A percentile compares a stretch with the other conserved stretches of the same genome.
Evolutionary conservation across 2,888 invertebrate genomes (phyloP).

Genomic region (Diaperis boleti): DNA sequence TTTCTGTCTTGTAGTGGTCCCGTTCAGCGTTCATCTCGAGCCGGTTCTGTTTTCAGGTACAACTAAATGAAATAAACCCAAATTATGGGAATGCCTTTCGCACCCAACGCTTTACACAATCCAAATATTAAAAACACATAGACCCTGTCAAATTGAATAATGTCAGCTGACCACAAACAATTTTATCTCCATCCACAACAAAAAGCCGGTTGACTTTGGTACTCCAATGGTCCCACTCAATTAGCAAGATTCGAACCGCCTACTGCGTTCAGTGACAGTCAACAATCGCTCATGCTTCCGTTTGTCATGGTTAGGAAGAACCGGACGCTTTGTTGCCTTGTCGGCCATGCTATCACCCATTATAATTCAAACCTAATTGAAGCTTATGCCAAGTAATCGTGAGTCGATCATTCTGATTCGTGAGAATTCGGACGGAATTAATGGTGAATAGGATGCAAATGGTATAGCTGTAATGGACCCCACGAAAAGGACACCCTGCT

Average conservation of each 20-base stretch:
- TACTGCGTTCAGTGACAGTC: constrained; percentile 59
- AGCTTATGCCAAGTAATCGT: constrained; percentile 40
- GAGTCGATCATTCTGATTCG: constrained; percentile 36
- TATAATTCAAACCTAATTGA: constrained; percentile 39
- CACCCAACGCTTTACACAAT: too few relatives aligned
- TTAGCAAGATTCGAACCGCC: constrained; percentile 58
- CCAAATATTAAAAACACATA: too few relatives aligned
- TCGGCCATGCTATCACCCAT: constrained; percentile 48
- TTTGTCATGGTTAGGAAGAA: constrained; percentile 50
- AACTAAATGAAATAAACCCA: too few relatives aligned
- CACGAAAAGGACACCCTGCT: not conserved
- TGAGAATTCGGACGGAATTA: constrained; percentile 37
- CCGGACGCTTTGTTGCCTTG: constrained; percentile 49
- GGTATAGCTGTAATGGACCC: constrained; percentile 5
- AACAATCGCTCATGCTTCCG: constrained; percentile 62
- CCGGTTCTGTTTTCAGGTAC: too few relatives aligned
- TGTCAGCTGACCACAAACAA: too few relatives aligned
- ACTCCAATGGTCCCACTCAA: constrained; percentile 57
- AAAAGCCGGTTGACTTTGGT: too few relatives aligned
- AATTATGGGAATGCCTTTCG: too few relatives aligned
- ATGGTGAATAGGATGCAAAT: constrained; percentile 21
- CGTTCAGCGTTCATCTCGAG: too few relatives aligned
- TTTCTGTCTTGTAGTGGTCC: too few relatives aligned
- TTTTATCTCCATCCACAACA: too few relatives aligned
- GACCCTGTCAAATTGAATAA: too few relatives aligned